These are phyloP conservation scores for Thymallus thymallus DNA, from an alignment of 2,113 vertebrate genomes.

Conservation along the genomic window DNA sequence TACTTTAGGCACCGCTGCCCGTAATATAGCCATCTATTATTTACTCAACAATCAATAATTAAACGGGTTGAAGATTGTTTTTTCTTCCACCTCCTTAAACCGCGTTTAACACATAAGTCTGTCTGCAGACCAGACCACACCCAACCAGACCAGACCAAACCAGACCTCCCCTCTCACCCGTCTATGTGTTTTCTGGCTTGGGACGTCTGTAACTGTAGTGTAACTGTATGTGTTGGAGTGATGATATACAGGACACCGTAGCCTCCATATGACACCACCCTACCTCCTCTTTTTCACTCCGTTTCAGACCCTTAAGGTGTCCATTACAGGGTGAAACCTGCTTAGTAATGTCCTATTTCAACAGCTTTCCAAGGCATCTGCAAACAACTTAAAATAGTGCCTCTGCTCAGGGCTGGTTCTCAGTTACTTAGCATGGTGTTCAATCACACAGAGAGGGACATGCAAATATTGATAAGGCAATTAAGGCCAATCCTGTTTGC, in stretches of 20 bases:
- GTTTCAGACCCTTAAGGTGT: conserved; percentile 17
- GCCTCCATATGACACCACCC: too few relatives aligned
- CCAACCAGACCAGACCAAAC: too few relatives aligned
- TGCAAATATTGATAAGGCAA: conserved; percentile 78
- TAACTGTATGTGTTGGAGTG: too few relatives aligned
- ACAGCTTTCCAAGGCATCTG: conserved; percentile 55
- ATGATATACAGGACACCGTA: too few relatives aligned
- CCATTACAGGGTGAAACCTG: conserved; percentile 66
- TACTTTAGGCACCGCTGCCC: conserved; percentile 9
- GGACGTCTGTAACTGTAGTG: too few relatives aligned
- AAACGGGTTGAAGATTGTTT: conserved; percentile 29
- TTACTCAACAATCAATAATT: conserved; percentile 46
- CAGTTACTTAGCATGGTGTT: conserved; percentile 72
- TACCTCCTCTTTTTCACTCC: not conserved
- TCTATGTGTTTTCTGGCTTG: too few relatives aligned
- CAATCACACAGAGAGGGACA: conserved; percentile 71
- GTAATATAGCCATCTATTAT: conserved; percentile 44
- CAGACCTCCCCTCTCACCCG: too few relatives aligned
- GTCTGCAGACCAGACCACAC: too few relatives aligned
- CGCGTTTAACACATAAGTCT: not conserved
- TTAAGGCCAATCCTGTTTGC: conserved; percentile 71
- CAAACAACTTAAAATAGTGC: conserved; percentile 72
- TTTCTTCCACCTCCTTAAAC: conserved; percentile 25
- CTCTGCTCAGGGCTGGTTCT: conserved; percentile 32
- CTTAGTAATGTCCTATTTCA: conserved; percentile 65